A percentile compares a stretch with the other conserved stretches of the same genome.
Evolutionary conservation across 2,113 vertebrate genomes (phyloP).

Genomic region (human (Homo sapiens)): DNA sequence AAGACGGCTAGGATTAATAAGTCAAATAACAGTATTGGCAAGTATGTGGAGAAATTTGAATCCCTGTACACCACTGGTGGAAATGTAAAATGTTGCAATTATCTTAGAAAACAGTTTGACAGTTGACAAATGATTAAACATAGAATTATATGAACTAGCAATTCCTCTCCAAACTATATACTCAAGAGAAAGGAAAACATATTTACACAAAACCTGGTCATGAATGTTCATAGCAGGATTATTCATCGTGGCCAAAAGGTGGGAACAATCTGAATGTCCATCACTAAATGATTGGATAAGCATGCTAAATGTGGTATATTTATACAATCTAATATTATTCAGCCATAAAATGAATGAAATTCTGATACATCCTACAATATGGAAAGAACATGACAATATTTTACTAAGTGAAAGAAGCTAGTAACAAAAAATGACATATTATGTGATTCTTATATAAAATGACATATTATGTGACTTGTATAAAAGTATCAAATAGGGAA

Average conservation of each 20-base stretch:
- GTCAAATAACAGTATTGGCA: not conserved
- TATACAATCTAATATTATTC: not conserved
- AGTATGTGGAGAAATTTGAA: not conserved
- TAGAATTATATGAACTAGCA: not conserved
- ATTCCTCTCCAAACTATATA: not conserved
- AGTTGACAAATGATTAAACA: not conserved
- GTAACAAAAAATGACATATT: not conserved
- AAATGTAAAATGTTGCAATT: not conserved
- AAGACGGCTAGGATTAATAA: not conserved
- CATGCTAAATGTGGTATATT: not conserved
- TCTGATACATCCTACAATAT: not conserved
- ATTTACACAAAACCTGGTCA: not conserved
- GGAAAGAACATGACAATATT: not conserved
- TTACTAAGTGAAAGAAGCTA: not conserved
- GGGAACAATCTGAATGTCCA: not conserved
- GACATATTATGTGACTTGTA: not conserved
- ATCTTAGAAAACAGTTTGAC: not conserved
- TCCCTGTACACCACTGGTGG: not conserved
- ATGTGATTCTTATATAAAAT: not conserved
- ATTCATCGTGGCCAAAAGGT: not conserved
- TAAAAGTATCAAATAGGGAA: not conserved
- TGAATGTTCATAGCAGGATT: not conserved
- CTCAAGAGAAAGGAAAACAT: not conserved
- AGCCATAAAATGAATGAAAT: not conserved
- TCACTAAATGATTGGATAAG: not conserved